Evolutionary conservation across 1,140 invertebrate genomes (phyloP), one percentile per base, ranked within the genome.

Genomic region (Psilanteris sp.): DNA sequence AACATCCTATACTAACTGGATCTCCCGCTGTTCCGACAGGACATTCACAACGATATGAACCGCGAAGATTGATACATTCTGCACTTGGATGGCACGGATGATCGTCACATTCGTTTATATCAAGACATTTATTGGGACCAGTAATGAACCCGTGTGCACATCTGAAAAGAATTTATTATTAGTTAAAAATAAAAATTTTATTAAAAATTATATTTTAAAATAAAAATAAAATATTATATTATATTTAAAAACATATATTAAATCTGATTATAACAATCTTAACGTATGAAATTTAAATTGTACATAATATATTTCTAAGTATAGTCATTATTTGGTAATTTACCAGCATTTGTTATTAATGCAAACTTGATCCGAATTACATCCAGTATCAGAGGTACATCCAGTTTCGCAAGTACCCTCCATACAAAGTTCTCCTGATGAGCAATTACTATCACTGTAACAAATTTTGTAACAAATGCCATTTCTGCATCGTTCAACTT

Each of bases 391-490:
- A 1, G 91, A 91, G 14, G 93, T 92, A 79, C 96, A 97, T 0
- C 96, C 96, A 3, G 92, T 90, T 80, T 93, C 91, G 79, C 96
- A 97, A 13, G 92, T 90, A 24, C 95, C 95, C 71, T 93, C 92
- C n/a, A 92, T 91, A 78, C 96, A 97, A n/a, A n/a, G n/a, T n/a
- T n/a, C n/a, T n/a, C n/a, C n/a, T 4, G 93, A 92, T 55, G 96
- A 88, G 74, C 96, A 97, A 79, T 97, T 97, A 77, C 93, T 94
- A 80, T 96, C 96, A 2, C 93, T 92, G 79, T 96, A 96, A 82
- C 96, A 97, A 18, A 96, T 91, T 89, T 96, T 96, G 8, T 92
- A 89, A 74, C 95, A 97, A 16, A 93, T 90, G 64, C 92, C 93
- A 52, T 93, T 92, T 41, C 91, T 90, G 77, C 96, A 97, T 36